phyloP scores from a whole-genome alignment of 35 echinoderm and acorn worm genomes.

The Lytechinus variegatus region DNA sequence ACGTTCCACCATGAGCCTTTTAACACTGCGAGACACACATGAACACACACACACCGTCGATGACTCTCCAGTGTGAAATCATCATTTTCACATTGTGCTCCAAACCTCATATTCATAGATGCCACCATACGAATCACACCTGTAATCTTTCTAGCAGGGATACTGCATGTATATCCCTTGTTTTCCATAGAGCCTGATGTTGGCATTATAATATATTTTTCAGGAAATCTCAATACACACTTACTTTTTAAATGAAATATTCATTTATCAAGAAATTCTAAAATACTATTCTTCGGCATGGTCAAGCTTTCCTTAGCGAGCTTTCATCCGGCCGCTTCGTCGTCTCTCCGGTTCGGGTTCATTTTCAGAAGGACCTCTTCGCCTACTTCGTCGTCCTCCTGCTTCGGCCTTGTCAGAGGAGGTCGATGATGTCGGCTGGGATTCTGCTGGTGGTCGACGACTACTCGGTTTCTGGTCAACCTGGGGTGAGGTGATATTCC shows the following conservation, averaged over 20 bases:
- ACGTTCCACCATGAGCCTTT: too few species aligned
- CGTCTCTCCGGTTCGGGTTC: background rate
- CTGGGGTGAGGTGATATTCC: slow-evolving; percentile 67
- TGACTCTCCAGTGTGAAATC: too few species aligned
- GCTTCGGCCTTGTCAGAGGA: background rate
- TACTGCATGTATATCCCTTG: too few species aligned
- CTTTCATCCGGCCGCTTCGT: background rate
- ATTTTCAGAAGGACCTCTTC: background rate
- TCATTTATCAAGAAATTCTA: background rate
- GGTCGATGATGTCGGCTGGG: background rate
- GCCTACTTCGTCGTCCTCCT: background rate
- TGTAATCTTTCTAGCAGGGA: too few species aligned
- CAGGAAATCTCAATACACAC: too few species aligned
- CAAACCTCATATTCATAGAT: too few species aligned
- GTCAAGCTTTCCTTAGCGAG: background rate
- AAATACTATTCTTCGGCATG: background rate
- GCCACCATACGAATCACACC: too few species aligned
- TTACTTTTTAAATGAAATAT: background rate
- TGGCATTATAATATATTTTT: too few species aligned
- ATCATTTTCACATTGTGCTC: too few species aligned
- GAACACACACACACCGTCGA: too few species aligned
- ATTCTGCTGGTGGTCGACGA: background rate
- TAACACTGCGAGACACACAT: too few species aligned
- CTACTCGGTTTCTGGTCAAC: slow-evolving; percentile 1
- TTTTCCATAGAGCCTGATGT: too few species aligned